These are phyloP conservation scores for Anthrax anthrax DNA, from an alignment of 2,888 invertebrate species.

Conservation along the genomic window DNA sequence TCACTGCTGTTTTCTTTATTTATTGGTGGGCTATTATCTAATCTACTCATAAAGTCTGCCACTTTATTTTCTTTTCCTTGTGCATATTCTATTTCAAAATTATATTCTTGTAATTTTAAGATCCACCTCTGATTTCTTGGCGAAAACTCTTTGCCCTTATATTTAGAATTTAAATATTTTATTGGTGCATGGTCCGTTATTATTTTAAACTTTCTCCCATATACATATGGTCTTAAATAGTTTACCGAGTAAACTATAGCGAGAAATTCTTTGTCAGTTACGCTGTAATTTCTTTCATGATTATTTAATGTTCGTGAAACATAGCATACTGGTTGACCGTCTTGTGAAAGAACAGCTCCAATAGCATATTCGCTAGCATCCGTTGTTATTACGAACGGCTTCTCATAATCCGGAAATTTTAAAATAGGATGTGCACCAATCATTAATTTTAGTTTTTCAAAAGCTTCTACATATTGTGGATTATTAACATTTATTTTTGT, in stretches of 20 bases:
- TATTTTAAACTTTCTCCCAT: no score
- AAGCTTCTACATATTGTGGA: conserved; percentile 5
- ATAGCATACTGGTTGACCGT: conserved; percentile 7
- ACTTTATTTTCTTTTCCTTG: conserved; percentile 6
- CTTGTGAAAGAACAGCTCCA: no score
- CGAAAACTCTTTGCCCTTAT: conserved; percentile 7
- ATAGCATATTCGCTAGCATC: no score
- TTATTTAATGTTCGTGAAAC: conserved; percentile 2
- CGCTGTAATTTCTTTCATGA: conserved; percentile 9
- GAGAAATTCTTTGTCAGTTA: conserved; percentile 11
- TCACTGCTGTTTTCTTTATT: no score
- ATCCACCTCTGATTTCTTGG: conserved; percentile 7
- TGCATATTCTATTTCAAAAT: conserved; percentile 5
- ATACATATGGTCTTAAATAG: conserved; percentile 8
- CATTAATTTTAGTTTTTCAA: conserved; percentile 6
- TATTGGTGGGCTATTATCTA: conserved; percentile 6
- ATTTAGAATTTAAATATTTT: conserved; percentile 7
- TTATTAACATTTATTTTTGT: conserved; percentile 5
- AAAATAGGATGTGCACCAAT: conserved; percentile 6
- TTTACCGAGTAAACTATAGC: conserved; percentile 10
- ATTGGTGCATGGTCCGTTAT: no score
- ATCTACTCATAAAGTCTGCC: conserved; percentile 7
- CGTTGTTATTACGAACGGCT: conserved; percentile 6
- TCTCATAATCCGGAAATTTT: conserved; percentile 7
- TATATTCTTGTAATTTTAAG: no score